Evolutionary conservation across 2,797 vertebrate species (phyloP), one percentile per base, ranked within the genome.

Genomic region (Fistularia commersonii): DNA sequence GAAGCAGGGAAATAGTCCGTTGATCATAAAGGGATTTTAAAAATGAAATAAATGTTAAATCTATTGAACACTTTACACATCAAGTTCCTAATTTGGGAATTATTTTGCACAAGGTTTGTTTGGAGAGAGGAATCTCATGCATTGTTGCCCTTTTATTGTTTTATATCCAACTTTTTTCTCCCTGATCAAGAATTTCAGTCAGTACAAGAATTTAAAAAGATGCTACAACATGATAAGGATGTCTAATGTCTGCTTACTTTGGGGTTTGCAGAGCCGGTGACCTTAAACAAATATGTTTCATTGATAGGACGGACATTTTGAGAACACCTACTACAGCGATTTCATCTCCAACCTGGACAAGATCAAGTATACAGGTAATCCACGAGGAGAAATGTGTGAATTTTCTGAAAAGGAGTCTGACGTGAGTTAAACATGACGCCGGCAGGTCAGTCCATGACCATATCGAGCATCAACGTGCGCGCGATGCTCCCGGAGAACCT

Each of bases 261-360:
- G 7, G 6, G 9, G 35, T 36, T 36, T 36, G 34, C 8, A 9
- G 1, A 60, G 8, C 0, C n/a, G 38, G 42, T 8, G 6, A 41
- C 0, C 0, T 45, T 8, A 2, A 45, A 41, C 1, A 52, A 38
- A 3, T 33, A 52, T 68, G 31, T 0, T 64, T 37, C 54, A 6
- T 70, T 69, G 83, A 42, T 78, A 98, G 96, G 90, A 91, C 0
- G 88, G 92, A 0, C 85, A 94, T 64, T 89, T 93, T 8, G 93
- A 97, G 76, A 99, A 98, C 59, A 91, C 90, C 0, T 95, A 97
- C 78, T 99, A 96, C 76, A 94, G 90, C 0, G 77, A 90, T 43
- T 91, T 98, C 62, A 91, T 97, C 53, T 86, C 86, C 61, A 92
- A 88, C 58, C 61, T 98, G 86, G 76, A 57, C 5, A 88, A 86